phyloP scores from a whole-genome alignment of 2,113 vertebrate species.

The Phycodurus eques region DNA sequence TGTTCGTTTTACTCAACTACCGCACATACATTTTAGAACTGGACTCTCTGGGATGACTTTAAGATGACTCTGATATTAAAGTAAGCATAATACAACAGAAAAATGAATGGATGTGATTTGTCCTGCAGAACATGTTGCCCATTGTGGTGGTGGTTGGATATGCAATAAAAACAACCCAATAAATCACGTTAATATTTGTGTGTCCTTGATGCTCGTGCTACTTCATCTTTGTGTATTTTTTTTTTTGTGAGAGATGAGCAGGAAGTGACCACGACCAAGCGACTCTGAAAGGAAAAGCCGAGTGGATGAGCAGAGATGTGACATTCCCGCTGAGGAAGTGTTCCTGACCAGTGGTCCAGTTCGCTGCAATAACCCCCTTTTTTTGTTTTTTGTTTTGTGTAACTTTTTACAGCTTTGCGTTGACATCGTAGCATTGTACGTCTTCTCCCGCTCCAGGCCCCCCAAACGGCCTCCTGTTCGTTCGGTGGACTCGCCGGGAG shows the following conservation, averaged over 20 bases:
- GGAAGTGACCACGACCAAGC: constrained; percentile 4
- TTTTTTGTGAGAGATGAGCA: constrained; percentile 30
- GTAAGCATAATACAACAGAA: neutral
- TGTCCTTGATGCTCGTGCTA: constrained; percentile 25
- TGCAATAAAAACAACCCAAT: neutral
- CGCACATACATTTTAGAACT: neutral
- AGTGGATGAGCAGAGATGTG: constrained; percentile 2
- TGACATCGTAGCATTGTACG: constrained; percentile 85
- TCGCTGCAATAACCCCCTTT: constrained; percentile 70
- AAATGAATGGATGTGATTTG: neutral
- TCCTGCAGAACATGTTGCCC: neutral
- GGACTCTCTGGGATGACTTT: neutral
- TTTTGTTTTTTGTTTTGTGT: constrained; percentile 26
- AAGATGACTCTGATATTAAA: neutral
- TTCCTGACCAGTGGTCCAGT: constrained; percentile 17
- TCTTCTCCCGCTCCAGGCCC: constrained; percentile 80
- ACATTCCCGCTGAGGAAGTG: neutral
- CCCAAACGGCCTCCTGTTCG: constrained; percentile 51
- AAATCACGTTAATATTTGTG: constrained; percentile 3
- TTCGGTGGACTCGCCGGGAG: constrained; percentile 62
- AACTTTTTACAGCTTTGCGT: constrained; percentile 88
- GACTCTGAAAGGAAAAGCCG: neutral
- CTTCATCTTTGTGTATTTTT: constrained; percentile 14
- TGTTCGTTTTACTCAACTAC: neutral
- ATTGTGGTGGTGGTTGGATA: neutral